These are phyloP conservation scores for Pantala flavescens DNA, from an alignment of 1,140 invertebrate genomes.

Conservation along the genomic window DNA sequence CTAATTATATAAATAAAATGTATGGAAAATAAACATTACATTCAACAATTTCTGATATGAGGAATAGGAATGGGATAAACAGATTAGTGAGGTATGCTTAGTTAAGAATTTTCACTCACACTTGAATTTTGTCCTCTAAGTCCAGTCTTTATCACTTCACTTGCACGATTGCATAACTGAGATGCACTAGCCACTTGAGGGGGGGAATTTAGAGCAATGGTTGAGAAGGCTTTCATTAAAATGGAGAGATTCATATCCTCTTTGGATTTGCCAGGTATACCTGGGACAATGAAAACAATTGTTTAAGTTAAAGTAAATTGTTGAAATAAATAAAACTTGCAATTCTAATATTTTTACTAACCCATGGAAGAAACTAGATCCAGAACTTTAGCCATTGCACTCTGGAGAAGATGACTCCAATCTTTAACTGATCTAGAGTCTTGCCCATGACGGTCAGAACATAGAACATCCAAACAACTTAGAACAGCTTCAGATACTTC, in stretches of 20 bases:
- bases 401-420: constrained; percentile 73
- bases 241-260: not conserved
- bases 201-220: not conserved
- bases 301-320: not conserved
- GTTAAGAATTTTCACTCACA: not conserved
- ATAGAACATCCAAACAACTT: constrained; percentile 57
- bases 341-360: not conserved
- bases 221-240: not conserved
- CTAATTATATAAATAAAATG: too few relatives aligned
- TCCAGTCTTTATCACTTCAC: not conserved
- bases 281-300: not conserved
- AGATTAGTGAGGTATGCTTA: too few relatives aligned
- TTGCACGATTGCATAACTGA: not conserved
- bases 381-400: constrained; percentile 75
- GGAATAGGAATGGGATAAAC: too few relatives aligned
- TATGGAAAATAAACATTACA: too few relatives aligned
- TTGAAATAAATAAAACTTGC: not conserved
- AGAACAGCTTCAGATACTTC: constrained; percentile 34
- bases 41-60: too few relatives aligned
- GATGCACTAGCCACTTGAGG: not conserved
- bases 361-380: constrained; percentile 72
- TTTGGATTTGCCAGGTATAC: not conserved
- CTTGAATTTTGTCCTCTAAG: not conserved
- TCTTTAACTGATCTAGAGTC: constrained; percentile 40
- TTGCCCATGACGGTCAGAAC: constrained; percentile 53